A percentile compares a stretch with the other conserved stretches of the same genome.
Conservation (phyloP, 2,113 vertebrate species). For the Paracanthobrama guichenoti region DNA sequence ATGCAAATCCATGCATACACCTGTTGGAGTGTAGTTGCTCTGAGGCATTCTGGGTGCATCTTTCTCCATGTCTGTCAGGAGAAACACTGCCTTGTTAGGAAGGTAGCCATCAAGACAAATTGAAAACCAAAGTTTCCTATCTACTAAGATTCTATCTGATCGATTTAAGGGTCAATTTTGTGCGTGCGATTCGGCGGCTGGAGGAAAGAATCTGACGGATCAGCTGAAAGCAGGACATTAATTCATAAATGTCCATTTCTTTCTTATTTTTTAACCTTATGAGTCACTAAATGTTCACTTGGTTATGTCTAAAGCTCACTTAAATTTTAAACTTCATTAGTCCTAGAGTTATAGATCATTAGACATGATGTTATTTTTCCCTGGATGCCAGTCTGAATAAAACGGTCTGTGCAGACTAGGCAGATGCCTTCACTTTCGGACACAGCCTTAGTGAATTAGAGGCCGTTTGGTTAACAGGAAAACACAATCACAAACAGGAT, state of each 20-base stretch:
- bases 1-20: not conserved
- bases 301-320: not conserved
- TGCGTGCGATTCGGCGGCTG: not conserved
- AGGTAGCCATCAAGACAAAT: too few species aligned
- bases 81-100: too few species aligned
- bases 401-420: not conserved
- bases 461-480: not conserved
- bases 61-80: too few species aligned
- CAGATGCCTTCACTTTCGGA: not conserved
- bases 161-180: not conserved
- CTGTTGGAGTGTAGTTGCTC: not conserved
- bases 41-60: too few species aligned
- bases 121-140: not conserved
- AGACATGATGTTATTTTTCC: not conserved
- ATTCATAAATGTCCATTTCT: not conserved
- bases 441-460: constrained; percentile 4
- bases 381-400: not conserved
- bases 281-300: not conserved
- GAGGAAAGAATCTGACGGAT: not conserved
- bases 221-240: not conserved
- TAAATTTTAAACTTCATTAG: not conserved
- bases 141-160: not conserved
- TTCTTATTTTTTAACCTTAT: not conserved
- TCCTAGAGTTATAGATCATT: not conserved
- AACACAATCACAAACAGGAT: constrained; percentile 11